These are phyloP conservation scores for Toxonevra muliebris DNA, from an alignment of 2,888 invertebrate species.

Conservation along the genomic window DNA sequence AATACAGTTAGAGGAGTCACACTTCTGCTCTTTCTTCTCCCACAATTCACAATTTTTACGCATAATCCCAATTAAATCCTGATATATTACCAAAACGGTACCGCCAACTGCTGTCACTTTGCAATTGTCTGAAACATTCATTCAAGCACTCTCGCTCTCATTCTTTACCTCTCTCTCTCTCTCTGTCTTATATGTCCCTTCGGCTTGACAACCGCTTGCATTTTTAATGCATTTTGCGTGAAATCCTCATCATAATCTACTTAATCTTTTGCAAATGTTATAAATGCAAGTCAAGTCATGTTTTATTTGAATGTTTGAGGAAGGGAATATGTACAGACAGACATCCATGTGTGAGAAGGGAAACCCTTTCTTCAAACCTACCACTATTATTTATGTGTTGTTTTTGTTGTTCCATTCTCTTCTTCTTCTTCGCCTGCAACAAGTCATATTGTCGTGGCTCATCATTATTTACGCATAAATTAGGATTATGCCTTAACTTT, in stretches of 20 bases:
- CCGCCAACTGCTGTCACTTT: not conserved
- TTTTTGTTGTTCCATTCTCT: not conserved
- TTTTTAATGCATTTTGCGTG: slow-evolving; percentile 27
- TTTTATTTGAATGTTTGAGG: not conserved
- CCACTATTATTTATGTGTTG: slow-evolving; percentile 4
- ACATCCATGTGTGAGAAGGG: slow-evolving; percentile 31
- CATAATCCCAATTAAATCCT: slow-evolving; percentile 41
- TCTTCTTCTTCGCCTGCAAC: slow-evolving; percentile 20
- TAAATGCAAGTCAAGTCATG: not conserved
- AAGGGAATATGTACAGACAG: slow-evolving; percentile 6
- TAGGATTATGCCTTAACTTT: slow-evolving; percentile 50
- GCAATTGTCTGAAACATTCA: not conserved
- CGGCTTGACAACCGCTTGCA: not conserved
- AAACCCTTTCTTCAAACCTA: not conserved
- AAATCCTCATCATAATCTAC: slow-evolving; percentile 49
- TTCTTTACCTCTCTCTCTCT: not conserved
- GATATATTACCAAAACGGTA: slow-evolving; percentile 28
- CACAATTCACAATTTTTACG: slow-evolving; percentile 13
- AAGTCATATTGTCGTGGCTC: slow-evolving; percentile 44
- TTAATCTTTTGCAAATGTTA: slow-evolving; percentile 48
- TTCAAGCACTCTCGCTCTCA: not conserved
- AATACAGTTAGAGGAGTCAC: not conserved
- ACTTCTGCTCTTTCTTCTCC: too few species aligned
- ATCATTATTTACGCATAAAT: slow-evolving; percentile 59
- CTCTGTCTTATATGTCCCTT: not conserved